Evolutionary conservation across 2,797 vertebrate genomes (phyloP).

Genomic region (Ctenopoma kingsleyae): DNA sequence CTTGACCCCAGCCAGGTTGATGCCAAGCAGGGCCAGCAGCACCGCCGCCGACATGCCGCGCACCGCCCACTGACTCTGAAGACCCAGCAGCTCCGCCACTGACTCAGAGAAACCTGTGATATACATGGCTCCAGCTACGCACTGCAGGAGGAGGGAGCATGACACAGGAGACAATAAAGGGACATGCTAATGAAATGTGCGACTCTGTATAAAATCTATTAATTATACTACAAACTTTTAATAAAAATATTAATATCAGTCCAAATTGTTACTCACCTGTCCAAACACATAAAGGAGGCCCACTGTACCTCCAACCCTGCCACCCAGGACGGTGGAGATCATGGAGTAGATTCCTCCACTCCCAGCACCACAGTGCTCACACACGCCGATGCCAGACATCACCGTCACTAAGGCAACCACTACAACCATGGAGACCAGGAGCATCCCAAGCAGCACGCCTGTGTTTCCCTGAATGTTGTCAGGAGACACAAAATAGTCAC

Average conservation of each 20-base stretch:
- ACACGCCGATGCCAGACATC: conserved; percentile 94
- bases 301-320: conserved; percentile 90
- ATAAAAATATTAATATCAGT: neutral
- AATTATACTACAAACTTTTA: neutral
- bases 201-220: neutral
- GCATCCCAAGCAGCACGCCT: conserved; percentile 91
- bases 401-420: conserved; percentile 93
- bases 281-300: conserved; percentile 97
- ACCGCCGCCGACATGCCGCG: conserved; percentile 89
- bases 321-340: conserved; percentile 94
- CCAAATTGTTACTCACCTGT: conserved; percentile 85
- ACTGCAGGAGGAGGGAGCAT: conserved; percentile 77
- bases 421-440: conserved; percentile 93
- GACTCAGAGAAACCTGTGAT: conserved; percentile 97
- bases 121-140: conserved; percentile 98
- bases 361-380: conserved; percentile 88
- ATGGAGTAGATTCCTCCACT: conserved; percentile 96
- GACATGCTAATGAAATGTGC: neutral
- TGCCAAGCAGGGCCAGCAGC: conserved; percentile 92
- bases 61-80: conserved; percentile 91
- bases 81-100: conserved; percentile 88
- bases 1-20: conserved; percentile 96
- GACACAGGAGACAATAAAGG: neutral
- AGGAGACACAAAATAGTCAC: neutral
- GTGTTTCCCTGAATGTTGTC: conserved; percentile 90